A percentile compares a stretch with the other conserved stretches of the same genome.
Evolutionary conservation across 1,140 invertebrate species (phyloP).

Genomic region (Hermatobates lingyangjiaoensis): DNA sequence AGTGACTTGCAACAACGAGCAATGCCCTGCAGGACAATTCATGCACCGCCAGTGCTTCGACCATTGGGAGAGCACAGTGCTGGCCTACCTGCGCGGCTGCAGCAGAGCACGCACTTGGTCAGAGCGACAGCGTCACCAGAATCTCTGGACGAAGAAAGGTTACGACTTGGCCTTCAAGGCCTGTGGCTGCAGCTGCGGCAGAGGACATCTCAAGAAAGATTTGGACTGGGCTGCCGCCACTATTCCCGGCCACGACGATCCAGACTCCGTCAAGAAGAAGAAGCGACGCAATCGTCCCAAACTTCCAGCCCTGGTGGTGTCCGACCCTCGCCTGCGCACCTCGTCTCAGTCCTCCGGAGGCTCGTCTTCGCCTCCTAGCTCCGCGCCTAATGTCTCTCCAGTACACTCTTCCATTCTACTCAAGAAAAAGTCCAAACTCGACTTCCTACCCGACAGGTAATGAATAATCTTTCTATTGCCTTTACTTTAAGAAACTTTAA

Average conservation of each 20-base stretch:
- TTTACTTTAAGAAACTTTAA: too few species aligned
- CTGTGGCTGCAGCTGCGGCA: conserved; percentile 67
- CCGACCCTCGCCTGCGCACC: conserved; percentile 23
- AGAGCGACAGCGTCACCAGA: conserved; percentile 79
- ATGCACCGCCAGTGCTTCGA: conserved; percentile 95
- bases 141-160: conserved; percentile 93
- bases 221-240: conserved; percentile 62
- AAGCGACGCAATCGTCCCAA: conserved; percentile 42
- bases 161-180: conserved; percentile 85
- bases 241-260: conserved; percentile 22
- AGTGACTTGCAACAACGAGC: conserved; percentile 89
- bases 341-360: conserved; percentile 35
- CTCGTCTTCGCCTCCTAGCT: conserved; percentile 44
- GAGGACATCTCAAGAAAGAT: conserved; percentile 86
- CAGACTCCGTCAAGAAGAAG: conserved; percentile 41
- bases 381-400: conserved; percentile 40
- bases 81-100: conserved; percentile 72
- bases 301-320: conserved; percentile 25
- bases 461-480: conserved; percentile 17
- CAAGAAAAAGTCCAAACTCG: conserved; percentile 54
- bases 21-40: conserved; percentile 64
- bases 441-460: conserved; percentile 65
- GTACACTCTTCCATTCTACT: conserved; percentile 34
- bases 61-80: conserved; percentile 70
- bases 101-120: conserved; percentile 82